Conservation (phyloP, 2,888 invertebrate species). For the Congeria kusceri region DNA sequence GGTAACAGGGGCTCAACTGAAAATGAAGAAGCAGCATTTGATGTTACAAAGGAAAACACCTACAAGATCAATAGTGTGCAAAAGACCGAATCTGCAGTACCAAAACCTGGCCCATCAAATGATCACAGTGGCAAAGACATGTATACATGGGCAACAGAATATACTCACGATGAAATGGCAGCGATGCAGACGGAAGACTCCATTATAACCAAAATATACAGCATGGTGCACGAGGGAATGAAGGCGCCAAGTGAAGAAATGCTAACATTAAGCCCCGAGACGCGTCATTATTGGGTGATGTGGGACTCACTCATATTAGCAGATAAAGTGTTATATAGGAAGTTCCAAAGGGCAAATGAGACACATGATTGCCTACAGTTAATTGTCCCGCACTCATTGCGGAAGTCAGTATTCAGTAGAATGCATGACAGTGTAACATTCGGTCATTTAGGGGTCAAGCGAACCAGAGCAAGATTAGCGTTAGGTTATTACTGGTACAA, state of each 20-base stretch:
- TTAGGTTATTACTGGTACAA: conserved; percentile 27
- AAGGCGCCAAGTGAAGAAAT: too few relatives aligned
- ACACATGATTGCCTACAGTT: not conserved
- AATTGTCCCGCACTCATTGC: not conserved
- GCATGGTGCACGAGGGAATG: too few relatives aligned
- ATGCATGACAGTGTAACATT: conserved; percentile 15
- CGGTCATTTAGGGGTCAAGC: conserved; percentile 22
- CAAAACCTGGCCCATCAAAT: too few relatives aligned
- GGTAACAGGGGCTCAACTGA: not conserved
- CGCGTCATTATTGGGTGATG: not conserved
- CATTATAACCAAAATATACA: too few relatives aligned
- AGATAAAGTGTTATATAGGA: not conserved
- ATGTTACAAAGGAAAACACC: too few relatives aligned
- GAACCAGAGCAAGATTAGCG: too few relatives aligned
- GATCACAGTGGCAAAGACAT: too few relatives aligned
- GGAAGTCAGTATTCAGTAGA: conserved; percentile 22
- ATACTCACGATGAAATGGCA: too few relatives aligned
- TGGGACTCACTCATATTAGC: not conserved
- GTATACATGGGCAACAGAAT: too few relatives aligned
- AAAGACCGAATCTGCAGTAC: too few relatives aligned
- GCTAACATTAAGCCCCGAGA: not conserved
- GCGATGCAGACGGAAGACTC: too few relatives aligned
- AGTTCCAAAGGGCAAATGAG: not conserved
- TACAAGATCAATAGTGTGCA: too few relatives aligned
- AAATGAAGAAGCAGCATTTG: not conserved